phyloP scores from a whole-genome alignment of 1,140 invertebrate species.

The Goniozus legneri region DNA sequence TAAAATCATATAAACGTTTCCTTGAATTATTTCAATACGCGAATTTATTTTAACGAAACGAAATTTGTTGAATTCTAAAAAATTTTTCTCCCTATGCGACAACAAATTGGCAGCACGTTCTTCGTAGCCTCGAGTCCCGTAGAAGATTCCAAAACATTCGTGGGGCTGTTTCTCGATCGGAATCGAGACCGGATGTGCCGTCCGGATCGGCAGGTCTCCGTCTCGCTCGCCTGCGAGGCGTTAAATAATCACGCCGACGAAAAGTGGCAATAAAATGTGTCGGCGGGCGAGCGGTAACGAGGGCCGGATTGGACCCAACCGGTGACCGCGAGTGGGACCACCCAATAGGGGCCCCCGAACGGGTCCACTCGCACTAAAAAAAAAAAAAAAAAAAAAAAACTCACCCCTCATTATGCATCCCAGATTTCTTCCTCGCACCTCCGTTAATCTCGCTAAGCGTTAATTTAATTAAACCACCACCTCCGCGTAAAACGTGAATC shows the following conservation, averaged over 20 bases:
- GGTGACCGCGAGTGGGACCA: conserved; percentile 43
- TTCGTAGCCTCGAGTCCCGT: not conserved
- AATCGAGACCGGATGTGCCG: too few species aligned
- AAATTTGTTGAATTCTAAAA: too few species aligned
- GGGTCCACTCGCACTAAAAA: conserved; percentile 20
- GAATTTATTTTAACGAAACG: too few species aligned
- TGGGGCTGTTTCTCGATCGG: not conserved
- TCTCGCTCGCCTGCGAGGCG: conserved; percentile 43
- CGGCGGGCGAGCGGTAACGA: conserved; percentile 45
- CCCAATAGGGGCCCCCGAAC: conserved; percentile 48
- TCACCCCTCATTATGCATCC: conserved; percentile 53
- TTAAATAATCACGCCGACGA: conserved; percentile 48
- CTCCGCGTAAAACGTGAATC: too few species aligned
- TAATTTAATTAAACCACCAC: conserved; percentile 58
- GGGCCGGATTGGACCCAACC: conserved; percentile 34
- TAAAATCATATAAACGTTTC: too few species aligned
- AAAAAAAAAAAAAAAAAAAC: conserved; percentile 28
- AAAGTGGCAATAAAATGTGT: conserved; percentile 52
- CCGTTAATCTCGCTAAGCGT: conserved; percentile 54
- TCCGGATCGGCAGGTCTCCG: too few species aligned
- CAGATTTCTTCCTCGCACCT: conserved; percentile 52
- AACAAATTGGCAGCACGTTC: not conserved
- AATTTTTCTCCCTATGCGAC: not conserved
- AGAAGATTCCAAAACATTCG: not conserved
- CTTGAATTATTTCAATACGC: too few species aligned